Percentiles rank a stretch among this genome's conserved stretches.
Conservation (phyloP, 1,140 invertebrate genomes). For the Harlomillsia oculata region DNA sequence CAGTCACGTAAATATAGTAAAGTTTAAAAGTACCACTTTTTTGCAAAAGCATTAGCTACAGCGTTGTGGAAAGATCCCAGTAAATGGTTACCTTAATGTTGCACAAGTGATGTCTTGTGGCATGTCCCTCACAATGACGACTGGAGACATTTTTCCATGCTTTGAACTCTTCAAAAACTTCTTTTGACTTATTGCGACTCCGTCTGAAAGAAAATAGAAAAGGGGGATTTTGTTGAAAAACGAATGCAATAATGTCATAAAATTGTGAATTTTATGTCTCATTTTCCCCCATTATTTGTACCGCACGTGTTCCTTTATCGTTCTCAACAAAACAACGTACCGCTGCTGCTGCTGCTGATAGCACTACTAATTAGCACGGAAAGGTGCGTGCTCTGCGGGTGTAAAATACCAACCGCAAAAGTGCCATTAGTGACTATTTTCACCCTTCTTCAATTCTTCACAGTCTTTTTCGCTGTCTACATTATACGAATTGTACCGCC, state of each 20-base stretch:
- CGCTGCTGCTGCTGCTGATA: neutral
- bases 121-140: conserved; percentile 32
- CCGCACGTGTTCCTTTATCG: too few relatives aligned
- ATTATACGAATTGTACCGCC: too few relatives aligned
- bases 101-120: conserved; percentile 32
- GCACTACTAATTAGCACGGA: conserved; percentile 3
- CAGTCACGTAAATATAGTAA: too few relatives aligned
- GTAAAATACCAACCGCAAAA: too few relatives aligned
- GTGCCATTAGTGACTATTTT: too few relatives aligned
- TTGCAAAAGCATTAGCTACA: too few relatives aligned
- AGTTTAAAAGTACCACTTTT: too few relatives aligned
- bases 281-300: neutral
- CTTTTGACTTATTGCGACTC: conserved; percentile 19
- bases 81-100: conserved; percentile 32
- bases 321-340: neutral
- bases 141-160: conserved; percentile 30
- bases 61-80: too few relatives aligned
- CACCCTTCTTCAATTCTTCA: too few relatives aligned
- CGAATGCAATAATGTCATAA: too few relatives aligned
- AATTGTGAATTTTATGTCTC: neutral
- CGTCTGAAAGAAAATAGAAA: conserved; percentile 13
- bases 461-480: too few relatives aligned
- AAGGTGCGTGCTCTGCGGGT: neutral
- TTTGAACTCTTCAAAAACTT: conserved; percentile 21
- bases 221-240: too few relatives aligned